phyloP scores from a whole-genome alignment of 2,888 invertebrate species.

The Meteorus cinctellus region DNA sequence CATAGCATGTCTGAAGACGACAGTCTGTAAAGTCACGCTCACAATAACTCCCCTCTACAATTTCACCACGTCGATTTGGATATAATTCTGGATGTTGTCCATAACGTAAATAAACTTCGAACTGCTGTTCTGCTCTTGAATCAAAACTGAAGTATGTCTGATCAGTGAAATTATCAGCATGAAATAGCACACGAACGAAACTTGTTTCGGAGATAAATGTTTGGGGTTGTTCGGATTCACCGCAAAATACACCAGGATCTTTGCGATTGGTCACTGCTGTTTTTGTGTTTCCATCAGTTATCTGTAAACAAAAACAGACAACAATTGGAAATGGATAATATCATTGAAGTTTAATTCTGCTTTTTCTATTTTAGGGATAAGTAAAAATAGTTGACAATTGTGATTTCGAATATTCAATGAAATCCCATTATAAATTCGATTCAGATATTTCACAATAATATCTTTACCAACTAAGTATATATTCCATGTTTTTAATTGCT shows the following conservation, averaged over 20 bases:
- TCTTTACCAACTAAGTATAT: too few relatives aligned
- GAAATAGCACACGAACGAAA: slow-evolving; percentile 92
- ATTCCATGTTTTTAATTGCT: too few relatives aligned
- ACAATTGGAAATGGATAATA: background rate
- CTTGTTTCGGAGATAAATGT: slow-evolving; percentile 96
- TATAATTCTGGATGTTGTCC: slow-evolving; percentile 96
- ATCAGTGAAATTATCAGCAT: slow-evolving; percentile 94
- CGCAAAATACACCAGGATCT: slow-evolving; percentile 93
- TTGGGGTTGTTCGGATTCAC: slow-evolving; percentile 94
- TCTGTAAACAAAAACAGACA: slow-evolving; percentile 75
- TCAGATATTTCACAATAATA: too few relatives aligned
- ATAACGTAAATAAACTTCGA: slow-evolving; percentile 91
- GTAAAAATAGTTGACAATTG: too few relatives aligned
- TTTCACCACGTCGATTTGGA: slow-evolving; percentile 91
- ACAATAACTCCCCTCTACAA: slow-evolving; percentile 92
- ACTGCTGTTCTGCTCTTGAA: slow-evolving; percentile 91
- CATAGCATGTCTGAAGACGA: slow-evolving; percentile 92
- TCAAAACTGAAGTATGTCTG: slow-evolving; percentile 92
- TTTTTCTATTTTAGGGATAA: too few relatives aligned
- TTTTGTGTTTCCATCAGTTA: slow-evolving; percentile 92
- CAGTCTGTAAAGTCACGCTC: slow-evolving; percentile 92
- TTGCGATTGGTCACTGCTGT: slow-evolving; percentile 91
- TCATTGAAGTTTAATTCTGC: background rate
- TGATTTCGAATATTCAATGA: too few relatives aligned
- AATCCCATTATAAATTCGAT: too few relatives aligned